A percentile compares a stretch with the other conserved stretches of the same genome.
Conservation (phyloP, 2,113 vertebrate species). For the Eulacestoma nigropectus region DNA sequence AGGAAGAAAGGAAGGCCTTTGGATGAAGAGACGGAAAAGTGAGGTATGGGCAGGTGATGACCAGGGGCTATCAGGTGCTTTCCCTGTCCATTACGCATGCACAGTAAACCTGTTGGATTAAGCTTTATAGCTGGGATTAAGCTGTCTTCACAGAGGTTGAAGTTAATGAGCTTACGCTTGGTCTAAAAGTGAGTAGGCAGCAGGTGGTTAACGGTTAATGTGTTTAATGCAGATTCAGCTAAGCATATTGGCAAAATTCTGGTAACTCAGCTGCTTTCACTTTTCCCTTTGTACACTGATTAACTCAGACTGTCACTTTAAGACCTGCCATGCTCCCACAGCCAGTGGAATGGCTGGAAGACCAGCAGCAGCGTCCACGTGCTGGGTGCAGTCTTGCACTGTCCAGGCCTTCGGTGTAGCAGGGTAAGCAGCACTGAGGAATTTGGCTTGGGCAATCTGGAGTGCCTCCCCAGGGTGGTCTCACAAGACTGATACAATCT, state of each 20-base stretch:
- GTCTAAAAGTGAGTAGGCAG: background rate
- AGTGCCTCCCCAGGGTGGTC: background rate
- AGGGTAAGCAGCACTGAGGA: background rate
- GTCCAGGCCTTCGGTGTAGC: background rate
- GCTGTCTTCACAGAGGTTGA: background rate
- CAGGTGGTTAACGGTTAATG: background rate
- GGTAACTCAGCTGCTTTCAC: background rate
- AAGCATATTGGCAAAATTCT: background rate
- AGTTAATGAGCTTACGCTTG: background rate
- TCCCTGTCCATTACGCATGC: background rate
- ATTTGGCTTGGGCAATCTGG: background rate
- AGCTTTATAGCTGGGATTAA: background rate
- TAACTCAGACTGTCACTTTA: background rate
- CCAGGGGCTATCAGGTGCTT: background rate
- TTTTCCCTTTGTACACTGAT: background rate
- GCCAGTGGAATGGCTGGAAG: background rate
- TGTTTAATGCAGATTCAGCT: background rate
- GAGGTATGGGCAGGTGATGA: background rate
- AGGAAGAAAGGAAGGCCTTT: background rate
- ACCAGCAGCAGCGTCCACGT: background rate
- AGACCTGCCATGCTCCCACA: rapidly evolving
- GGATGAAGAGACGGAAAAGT: background rate
- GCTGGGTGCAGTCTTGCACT: background rate
- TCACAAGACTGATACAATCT: background rate
- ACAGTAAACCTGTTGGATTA: background rate